A percentile compares a stretch with the other conserved stretches of the same genome.
These are phyloP conservation scores for Anniella stebbinsi DNA, from an alignment of 2,797 vertebrate genomes.

Conservation along the genomic window DNA sequence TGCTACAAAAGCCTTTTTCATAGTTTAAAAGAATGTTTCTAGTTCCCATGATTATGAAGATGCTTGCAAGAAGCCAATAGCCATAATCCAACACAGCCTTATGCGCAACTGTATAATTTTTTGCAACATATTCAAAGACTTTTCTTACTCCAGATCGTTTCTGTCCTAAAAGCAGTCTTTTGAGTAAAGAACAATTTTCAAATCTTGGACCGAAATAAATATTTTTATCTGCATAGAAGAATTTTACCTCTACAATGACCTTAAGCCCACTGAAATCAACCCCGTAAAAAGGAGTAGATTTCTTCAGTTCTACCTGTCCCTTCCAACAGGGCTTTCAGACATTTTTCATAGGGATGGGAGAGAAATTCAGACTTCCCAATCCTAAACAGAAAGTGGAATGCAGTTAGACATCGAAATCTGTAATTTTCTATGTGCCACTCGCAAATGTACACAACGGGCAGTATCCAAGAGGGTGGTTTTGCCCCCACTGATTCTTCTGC, in stretches of 20 bases:
- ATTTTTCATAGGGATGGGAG: neutral
- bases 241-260: neutral
- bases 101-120: neutral
- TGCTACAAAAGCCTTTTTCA: neutral
- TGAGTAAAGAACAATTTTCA: neutral
- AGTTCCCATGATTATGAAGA: neutral
- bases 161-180: neutral
- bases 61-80: neutral
- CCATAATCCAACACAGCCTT: neutral
- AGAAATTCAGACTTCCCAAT: no score
- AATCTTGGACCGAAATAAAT: neutral
- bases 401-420: no score
- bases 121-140: neutral
- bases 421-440: no score
- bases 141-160: neutral
- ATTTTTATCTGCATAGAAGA: neutral
- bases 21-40: neutral
- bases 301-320: neutral
- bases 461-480: no score
- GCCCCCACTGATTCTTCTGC: no score
- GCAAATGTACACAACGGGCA: no score
- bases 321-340: neutral
- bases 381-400: no score
- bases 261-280: neutral
- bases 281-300: neutral